Percentiles rank a stretch among this genome's conserved stretches.
Evolutionary conservation across 1,140 invertebrate genomes (phyloP).

Genomic region (Anastatus disparis): DNA sequence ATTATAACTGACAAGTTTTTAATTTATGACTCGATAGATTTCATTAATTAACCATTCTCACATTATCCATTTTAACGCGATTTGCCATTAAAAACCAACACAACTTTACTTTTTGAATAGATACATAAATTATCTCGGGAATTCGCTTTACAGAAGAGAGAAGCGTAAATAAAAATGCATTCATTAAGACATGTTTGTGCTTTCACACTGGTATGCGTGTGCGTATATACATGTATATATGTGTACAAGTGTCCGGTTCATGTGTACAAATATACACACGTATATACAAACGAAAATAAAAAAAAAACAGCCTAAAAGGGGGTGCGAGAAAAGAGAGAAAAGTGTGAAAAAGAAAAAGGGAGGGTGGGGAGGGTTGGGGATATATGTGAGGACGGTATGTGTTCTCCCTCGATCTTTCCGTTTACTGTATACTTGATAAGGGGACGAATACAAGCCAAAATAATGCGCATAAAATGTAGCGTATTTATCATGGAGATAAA

Average conservation of each 20-base stretch:
- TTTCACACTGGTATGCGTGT: background rate
- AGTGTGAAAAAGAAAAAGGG: too few species aligned
- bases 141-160: background rate
- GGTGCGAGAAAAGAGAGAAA: too few species aligned
- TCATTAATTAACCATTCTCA: too few species aligned
- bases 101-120: constrained; percentile 4
- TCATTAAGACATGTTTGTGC: constrained; percentile 28
- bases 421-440: constrained; percentile 10
- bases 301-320: too few species aligned
- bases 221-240: too few species aligned
- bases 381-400: constrained; percentile 36
- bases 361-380: constrained; percentile 26
- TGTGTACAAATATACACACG: too few species aligned
- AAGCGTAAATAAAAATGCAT: constrained; percentile 9
- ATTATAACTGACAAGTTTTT: too few species aligned
- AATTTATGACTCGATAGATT: too few species aligned
- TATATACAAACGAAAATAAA: too few species aligned
- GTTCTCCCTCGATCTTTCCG: background rate
- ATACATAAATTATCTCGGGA: constrained; percentile 11
- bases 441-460: constrained; percentile 55
- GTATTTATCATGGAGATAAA: constrained; percentile 68
- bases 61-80: too few species aligned
- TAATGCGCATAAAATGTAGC: constrained; percentile 67
- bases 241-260: constrained; percentile 20
- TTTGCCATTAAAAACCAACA: constrained; percentile 1